Conservation (phyloP, 35 echinoderm and acorn worm species). For the Ophiothrix spiculata region DNA sequence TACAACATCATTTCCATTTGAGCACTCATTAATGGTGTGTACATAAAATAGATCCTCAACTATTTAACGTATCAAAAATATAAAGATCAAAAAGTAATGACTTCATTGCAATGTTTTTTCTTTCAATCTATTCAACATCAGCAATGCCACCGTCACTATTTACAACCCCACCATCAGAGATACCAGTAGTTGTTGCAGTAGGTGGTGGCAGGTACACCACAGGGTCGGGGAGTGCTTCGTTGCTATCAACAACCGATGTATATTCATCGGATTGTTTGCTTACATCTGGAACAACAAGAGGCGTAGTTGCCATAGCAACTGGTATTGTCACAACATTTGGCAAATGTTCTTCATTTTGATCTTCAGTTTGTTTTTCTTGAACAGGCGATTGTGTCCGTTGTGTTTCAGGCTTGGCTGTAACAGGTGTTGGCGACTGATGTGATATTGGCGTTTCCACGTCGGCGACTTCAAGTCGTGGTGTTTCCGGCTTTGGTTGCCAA, state of each 20-base stretch:
- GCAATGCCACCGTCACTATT: too few species aligned
- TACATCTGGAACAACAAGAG: background rate
- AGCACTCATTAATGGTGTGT: too few species aligned
- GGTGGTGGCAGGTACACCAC: background rate
- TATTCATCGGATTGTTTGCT: background rate
- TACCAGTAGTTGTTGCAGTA: too few species aligned
- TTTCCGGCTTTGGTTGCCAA: background rate
- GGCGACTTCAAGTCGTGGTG: background rate
- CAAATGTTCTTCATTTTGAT: background rate
- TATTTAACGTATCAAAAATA: too few species aligned
- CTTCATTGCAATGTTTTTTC: too few species aligned
- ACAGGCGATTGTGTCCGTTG: background rate
- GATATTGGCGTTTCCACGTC: background rate
- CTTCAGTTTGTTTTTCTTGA: background rate
- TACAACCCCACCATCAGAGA: too few species aligned
- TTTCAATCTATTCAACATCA: too few species aligned
- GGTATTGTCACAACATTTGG: conserved; percentile 1
- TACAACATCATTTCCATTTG: too few species aligned
- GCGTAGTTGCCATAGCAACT: background rate
- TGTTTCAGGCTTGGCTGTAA: background rate
- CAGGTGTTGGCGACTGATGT: background rate
- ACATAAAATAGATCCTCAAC: too few species aligned
- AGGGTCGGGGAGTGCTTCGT: background rate
- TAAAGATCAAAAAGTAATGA: too few species aligned
- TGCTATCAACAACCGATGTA: background rate